phyloP scores from a whole-genome alignment of 2,797 vertebrate species.

The Hirundo rustica region DNA sequence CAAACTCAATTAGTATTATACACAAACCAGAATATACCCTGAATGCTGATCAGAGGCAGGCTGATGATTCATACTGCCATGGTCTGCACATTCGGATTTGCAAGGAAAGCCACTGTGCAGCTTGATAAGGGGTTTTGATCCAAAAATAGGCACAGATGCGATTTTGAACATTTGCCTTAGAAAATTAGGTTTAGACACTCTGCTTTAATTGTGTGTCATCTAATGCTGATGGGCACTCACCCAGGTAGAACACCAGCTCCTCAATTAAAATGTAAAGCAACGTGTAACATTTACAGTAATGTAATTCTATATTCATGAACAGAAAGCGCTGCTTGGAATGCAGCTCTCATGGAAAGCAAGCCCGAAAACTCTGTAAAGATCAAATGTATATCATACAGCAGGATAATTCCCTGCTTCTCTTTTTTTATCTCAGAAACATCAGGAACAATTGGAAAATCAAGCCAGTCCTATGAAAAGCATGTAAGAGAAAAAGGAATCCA shows the following conservation, averaged over 20 bases:
- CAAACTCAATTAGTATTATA: conserved; percentile 66
- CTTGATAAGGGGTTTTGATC: conserved; percentile 51
- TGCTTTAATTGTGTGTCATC: conserved; percentile 63
- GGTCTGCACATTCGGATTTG: conserved; percentile 43
- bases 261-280: conserved; percentile 55
- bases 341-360: conserved; percentile 20
- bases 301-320: conserved; percentile 7
- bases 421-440: conserved; percentile 17
- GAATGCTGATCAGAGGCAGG: conserved; percentile 64
- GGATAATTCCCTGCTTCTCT: not conserved
- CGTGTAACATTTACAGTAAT: not conserved
- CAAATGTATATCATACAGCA: not conserved
- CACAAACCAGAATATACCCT: conserved; percentile 46
- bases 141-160: conserved; percentile 35
- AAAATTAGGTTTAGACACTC: conserved; percentile 60
- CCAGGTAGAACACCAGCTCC: conserved; percentile 30
- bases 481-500: not conserved
- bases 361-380: not conserved
- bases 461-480: not conserved
- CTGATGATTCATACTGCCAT: conserved; percentile 67
- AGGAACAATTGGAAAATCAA: not conserved
- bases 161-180: conserved; percentile 64
- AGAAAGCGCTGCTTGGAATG: not conserved
- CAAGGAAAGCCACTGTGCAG: conserved; percentile 42
- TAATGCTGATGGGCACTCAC: conserved; percentile 53